Percentiles rank a stretch among this genome's conserved stretches.
Conservation (phyloP, 2,113 vertebrate genomes). For the Cyanoramphus novaezelandiae region DNA sequence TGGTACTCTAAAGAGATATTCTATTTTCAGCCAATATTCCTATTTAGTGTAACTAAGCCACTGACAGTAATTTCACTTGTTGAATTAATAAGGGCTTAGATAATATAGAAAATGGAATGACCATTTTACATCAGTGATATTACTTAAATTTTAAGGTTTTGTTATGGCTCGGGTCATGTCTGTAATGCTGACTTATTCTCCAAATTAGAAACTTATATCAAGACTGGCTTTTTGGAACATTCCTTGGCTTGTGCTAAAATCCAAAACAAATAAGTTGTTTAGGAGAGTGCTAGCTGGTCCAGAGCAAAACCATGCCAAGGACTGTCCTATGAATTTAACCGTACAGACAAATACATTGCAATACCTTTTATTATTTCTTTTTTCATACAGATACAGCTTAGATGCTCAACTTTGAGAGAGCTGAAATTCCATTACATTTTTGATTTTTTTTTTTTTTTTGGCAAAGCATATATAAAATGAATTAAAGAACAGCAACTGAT, state of each 20-base stretch:
- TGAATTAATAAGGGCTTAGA: background rate
- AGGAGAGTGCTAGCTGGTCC: background rate
- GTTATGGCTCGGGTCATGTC: background rate
- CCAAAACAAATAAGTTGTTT: background rate
- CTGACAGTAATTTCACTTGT: background rate
- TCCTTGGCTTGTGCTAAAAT: background rate
- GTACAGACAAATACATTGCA: background rate
- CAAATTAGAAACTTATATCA: background rate
- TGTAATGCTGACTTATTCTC: background rate
- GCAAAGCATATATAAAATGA: background rate
- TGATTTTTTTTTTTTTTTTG: background rate
- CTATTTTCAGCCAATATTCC: background rate
- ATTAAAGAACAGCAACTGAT: background rate
- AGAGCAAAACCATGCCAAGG: background rate
- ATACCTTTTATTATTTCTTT: background rate
- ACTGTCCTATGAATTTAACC: background rate
- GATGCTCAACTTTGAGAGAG: background rate
- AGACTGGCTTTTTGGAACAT: background rate
- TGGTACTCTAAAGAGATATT: background rate
- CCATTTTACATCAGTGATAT: background rate
- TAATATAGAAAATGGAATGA: background rate
- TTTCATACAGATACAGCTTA: background rate
- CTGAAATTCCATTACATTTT: background rate
- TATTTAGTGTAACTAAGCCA: background rate
- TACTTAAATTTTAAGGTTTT: background rate